phyloP scores from a whole-genome alignment of 1,140 invertebrate genomes.

The Stenopsyche tienmushanensis region DNA sequence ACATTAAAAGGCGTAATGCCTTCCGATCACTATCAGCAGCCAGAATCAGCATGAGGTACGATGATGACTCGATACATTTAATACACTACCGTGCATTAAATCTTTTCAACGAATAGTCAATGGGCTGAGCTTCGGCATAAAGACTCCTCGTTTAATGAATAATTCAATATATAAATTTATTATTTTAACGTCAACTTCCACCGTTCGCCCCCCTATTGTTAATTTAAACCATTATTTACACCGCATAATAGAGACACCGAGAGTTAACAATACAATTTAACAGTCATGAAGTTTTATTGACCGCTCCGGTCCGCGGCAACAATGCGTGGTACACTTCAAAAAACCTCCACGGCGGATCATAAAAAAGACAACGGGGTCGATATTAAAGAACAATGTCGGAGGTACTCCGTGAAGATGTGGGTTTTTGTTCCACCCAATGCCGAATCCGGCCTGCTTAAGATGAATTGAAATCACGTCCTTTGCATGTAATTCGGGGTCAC shows the following conservation, averaged over 20 bases:
- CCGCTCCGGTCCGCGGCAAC: not conserved
- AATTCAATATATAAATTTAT: not conserved
- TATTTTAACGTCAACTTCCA: not conserved
- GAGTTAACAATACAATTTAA: slow-evolving; percentile 23
- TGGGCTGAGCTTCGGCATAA: no score
- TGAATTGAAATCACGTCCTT: slow-evolving; percentile 8
- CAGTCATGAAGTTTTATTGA: slow-evolving; percentile 24
- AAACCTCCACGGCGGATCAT: no score
- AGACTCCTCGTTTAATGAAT: no score
- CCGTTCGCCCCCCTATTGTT: not conserved
- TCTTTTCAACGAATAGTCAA: not conserved
- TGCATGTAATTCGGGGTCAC: slow-evolving; percentile 12
- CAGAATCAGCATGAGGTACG: not conserved
- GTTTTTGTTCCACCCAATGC: slow-evolving; percentile 24
- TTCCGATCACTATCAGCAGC: no score
- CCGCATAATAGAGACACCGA: slow-evolving; percentile 11
- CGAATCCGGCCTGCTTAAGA: not conserved
- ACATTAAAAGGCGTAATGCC: no score
- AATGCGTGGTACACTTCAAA: not conserved
- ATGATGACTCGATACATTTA: not conserved
- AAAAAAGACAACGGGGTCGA: slow-evolving; percentile 7
- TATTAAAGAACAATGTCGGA: slow-evolving; percentile 18
- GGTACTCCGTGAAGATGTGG: not conserved
- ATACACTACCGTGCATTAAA: not conserved
- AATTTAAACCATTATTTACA: slow-evolving; percentile 13